Evolutionary conservation across 1,140 invertebrate genomes (phyloP).

Genomic region (Nymphalis io): DNA sequence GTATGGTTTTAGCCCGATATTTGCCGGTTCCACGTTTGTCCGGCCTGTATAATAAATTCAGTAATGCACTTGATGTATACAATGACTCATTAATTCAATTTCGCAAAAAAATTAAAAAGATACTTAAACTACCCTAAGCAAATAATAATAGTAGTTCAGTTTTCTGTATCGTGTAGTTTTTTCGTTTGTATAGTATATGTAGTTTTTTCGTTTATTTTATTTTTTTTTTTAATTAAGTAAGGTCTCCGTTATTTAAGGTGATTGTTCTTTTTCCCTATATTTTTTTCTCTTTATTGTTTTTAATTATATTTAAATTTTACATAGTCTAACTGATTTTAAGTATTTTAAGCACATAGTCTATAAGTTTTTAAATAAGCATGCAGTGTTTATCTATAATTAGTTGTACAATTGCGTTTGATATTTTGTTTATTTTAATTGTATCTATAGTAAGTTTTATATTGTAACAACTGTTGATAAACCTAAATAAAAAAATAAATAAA

Average conservation of each 20-base stretch:
- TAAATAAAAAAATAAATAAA: neutral
- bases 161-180: slow-evolving; percentile 1
- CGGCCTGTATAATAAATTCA: neutral
- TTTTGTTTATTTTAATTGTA: slow-evolving; percentile 1
- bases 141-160: neutral
- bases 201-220: neutral
- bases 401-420: neutral
- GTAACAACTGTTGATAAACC: slow-evolving; percentile 6
- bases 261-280: slow-evolving; percentile 1
- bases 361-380: slow-evolving; percentile 7
- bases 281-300: slow-evolving; percentile 6
- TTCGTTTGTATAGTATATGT: neutral
- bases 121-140: slow-evolving; percentile 3
- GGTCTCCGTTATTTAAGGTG: neutral
- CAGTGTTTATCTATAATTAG: slow-evolving; percentile 4
- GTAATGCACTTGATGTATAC: slow-evolving; percentile 6
- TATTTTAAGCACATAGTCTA: slow-evolving; percentile 4
- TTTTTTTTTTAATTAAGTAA: neutral
- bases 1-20: slow-evolving; percentile 1
- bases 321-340: slow-evolving; percentile 4
- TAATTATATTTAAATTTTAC: neutral
- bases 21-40: slow-evolving; percentile 1
- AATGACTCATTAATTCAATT: slow-evolving; percentile 6
- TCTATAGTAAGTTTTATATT: slow-evolving; percentile 1
- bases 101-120: slow-evolving; percentile 6